Evolutionary conservation across 2,113 vertebrate genomes (phyloP).

Genomic region (Aphyosemion australe): DNA sequence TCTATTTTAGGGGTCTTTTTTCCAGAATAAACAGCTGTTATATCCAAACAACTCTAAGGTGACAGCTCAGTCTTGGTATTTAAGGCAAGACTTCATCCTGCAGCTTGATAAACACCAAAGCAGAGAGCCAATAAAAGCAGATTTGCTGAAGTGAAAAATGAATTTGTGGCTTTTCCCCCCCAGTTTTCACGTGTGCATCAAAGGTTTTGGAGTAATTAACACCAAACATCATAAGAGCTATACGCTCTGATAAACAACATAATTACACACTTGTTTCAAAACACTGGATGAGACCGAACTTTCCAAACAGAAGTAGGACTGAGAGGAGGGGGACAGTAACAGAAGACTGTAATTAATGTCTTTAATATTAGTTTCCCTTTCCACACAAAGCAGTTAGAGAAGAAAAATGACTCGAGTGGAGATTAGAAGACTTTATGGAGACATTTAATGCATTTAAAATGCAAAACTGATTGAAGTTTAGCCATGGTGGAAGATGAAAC

Average conservation of each 20-base stretch:
- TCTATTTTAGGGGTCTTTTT: neutral
- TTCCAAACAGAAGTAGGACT: conserved; percentile 54
- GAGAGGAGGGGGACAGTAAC: conserved; percentile 47
- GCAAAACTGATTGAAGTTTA: conserved; percentile 83
- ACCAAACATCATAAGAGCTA: conserved; percentile 67
- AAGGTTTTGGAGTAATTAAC: conserved; percentile 65
- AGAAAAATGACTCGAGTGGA: conserved; percentile 75
- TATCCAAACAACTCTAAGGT: conserved; percentile 8
- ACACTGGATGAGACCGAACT: conserved; percentile 72
- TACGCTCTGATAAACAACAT: conserved; percentile 78
- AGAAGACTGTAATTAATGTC: conserved; percentile 77
- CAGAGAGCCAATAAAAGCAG: conserved; percentile 45
- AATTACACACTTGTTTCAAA: conserved; percentile 78
- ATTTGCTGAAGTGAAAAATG: conserved; percentile 68
- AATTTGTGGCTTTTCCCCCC: conserved; percentile 45
- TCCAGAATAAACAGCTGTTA: neutral
- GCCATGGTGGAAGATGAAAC: conserved; percentile 77
- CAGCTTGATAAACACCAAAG: conserved; percentile 24
- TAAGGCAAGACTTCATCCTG: conserved; percentile 29
- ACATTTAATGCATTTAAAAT: conserved; percentile 82
- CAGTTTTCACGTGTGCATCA: conserved; percentile 50
- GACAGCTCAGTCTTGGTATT: conserved; percentile 10
- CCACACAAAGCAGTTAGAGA: conserved; percentile 65
- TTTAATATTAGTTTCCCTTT: conserved; percentile 71
- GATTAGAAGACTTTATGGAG: conserved; percentile 77